Base-by-base conservation (phyloP, 2,888 invertebrate genomes). In the Thereva nobilitata region DNA sequence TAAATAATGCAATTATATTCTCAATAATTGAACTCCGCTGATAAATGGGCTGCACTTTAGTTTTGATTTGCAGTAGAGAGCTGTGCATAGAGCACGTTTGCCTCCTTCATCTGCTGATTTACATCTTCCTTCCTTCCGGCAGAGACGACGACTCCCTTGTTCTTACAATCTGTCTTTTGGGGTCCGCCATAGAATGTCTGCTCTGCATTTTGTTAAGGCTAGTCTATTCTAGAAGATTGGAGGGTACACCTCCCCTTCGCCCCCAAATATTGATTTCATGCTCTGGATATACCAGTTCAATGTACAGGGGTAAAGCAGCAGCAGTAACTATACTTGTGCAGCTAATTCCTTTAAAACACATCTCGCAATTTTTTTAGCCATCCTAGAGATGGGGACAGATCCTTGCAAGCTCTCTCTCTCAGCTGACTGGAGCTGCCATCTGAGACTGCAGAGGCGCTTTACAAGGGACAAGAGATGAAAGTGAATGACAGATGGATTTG, bases 401-500 rank as follows among this genome's bases (percentile, higher is more conserved):
- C 59, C 47, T 49, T 10, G 47, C 10, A 38, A 42, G 59, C 47
- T 37, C 35, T n/a, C 34, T 35, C 1, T 49, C 49, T 34, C 56
- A 9, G 12, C 38, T 47, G 49, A 59, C 47, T 47, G 59, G 47
- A 47, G 49, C 23, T 23, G 23, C 23, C 23, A 23, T 23, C 23
- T 23, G 23, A 23, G 23, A 23, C 23, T 23, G 23, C 23, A 59
- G 38, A 38, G 49, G 47, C 59, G 35, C 59, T 59, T 59, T 47
- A 12, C 59, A 59, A 47, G 38, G 59, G 49, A 57, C 57, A 45
- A 59, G 59, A 63, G 63, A 63, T 63, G 52, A 50, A 63, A 63
- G 42, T 63, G 63, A 63, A 50, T 63, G 63, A 63, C 63, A 63
- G 63, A 50, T 50, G 63, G 63, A 63, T 63, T 63, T 52, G 52